Base-by-base conservation (phyloP, 2,113 vertebrate species). In the Azemiops feae region DNA sequence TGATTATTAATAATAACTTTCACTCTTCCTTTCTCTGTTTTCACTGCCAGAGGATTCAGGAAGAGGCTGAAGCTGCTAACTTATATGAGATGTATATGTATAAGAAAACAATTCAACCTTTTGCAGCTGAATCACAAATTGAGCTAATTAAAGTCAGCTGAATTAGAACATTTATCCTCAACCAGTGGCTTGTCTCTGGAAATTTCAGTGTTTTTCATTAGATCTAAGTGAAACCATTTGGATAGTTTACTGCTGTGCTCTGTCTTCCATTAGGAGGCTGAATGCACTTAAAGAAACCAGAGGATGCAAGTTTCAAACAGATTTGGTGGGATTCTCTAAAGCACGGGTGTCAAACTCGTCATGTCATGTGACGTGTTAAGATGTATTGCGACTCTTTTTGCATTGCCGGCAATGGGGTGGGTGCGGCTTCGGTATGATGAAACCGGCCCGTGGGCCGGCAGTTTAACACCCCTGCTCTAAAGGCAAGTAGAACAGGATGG, bases 1-100 rank as follows among this genome's bases (percentile, higher is more conserved):
- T 91, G 88, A 94, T 95, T 95, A 95, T 89, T 96, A 95, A 95
- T 95, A 93, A 85, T 86, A 94, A 86, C 69, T 89, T 93, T 91
- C 4, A n/a, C 34, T 16, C 55, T 87, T 69, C 20, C 86, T 91
- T 39, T 90, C 87, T n/a, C 89, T 94, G 92, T 60, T 45, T 60
- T 55, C 54, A 23, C 89, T 45, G 87, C 43, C 93, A 34, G 58
- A 50, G 30, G 93, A 92, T 94, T 92, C 55, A 92, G 43, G 93
- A 95, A 95, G 88, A 93, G 25, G 52, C n/a, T 87, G 89, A 50
- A 53, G 93, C 53, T 92, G 90, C 69, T 87, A 53, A 69, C 45
- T 92, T 54, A 88, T 1, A 90, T 92, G 52, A 7, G 85, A 8
- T 54, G 58, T 81, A 45, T 60, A 57, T 87, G 6, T 55, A 34